Evolutionary conservation across 2,797 vertebrate species (phyloP).

Genomic region (Brachyrhaphis roseni): DNA sequence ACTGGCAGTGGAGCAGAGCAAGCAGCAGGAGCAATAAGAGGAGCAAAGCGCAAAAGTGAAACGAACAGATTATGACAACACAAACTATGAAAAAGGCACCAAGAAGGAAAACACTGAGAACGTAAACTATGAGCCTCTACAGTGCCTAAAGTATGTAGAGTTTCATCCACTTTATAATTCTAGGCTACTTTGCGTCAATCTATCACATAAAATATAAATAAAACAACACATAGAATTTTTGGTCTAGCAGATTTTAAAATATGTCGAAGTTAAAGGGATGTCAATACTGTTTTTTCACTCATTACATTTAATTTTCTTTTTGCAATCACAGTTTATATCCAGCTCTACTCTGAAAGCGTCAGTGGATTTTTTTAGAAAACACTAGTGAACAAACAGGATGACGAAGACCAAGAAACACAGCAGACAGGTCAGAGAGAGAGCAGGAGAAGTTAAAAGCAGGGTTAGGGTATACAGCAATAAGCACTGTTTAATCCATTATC

Average conservation of each 20-base stretch:
- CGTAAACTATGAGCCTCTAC: not conserved
- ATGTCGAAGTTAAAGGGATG: too few relatives aligned
- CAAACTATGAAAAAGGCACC: not conserved
- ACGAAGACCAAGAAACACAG: not conserved
- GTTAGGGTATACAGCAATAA: not conserved
- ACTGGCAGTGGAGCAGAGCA: not conserved
- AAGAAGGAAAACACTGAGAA: not conserved
- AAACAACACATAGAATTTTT: too few relatives aligned
- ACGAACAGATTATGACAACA: not conserved
- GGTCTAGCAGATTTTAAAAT: too few relatives aligned
- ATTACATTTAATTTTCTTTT: not conserved
- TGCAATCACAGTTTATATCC: not conserved
- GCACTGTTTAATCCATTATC: not conserved
- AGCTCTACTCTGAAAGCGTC: not conserved
- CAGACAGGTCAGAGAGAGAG: not conserved
- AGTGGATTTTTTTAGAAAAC: not conserved
- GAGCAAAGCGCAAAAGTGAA: not conserved
- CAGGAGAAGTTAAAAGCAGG: not conserved
- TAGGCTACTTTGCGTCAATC: too few relatives aligned
- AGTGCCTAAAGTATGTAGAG: not conserved
- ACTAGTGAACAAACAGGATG: not conserved
- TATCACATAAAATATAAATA: too few relatives aligned
- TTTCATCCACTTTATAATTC: too few relatives aligned
- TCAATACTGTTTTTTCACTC: too few relatives aligned
- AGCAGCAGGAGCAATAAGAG: constrained; percentile 7